phyloP scores from a whole-genome alignment of 2,113 vertebrate genomes.

The Dicrurus megarhynchus region DNA sequence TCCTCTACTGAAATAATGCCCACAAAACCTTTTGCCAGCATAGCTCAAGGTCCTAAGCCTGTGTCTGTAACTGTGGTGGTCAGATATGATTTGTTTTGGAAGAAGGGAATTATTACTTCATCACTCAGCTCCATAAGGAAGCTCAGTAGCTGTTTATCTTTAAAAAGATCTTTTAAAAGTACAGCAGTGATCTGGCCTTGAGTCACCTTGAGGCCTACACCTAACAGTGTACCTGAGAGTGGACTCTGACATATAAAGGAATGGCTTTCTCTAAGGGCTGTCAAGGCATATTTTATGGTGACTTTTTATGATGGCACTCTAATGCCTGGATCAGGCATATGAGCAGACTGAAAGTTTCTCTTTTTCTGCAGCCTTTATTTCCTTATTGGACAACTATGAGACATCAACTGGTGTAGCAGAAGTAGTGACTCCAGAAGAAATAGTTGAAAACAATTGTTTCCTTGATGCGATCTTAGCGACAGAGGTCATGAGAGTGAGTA shows the following conservation, averaged over 20 bases:
- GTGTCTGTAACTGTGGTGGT: not conserved
- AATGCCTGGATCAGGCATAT: not conserved
- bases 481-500: conserved; percentile 80
- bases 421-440: conserved; percentile 77
- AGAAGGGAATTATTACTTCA: not conserved
- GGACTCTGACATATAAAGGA: not conserved
- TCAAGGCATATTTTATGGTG: not conserved
- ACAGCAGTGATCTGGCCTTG: not conserved
- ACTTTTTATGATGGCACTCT: not conserved
- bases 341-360: not conserved
- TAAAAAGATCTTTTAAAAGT: not conserved
- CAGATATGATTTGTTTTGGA: not conserved
- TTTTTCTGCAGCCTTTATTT: conserved; percentile 77
- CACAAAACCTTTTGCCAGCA: not conserved
- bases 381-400: conserved; percentile 83
- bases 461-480: conserved; percentile 80
- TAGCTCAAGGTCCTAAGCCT: not conserved
- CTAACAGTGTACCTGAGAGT: not conserved
- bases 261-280: not conserved
- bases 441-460: conserved; percentile 75
- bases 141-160: not conserved
- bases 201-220: not conserved
- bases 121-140: not conserved
- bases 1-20: not conserved
- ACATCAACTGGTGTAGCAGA: conserved; percentile 74